These are phyloP conservation scores for Psilopsiagon aurifrons DNA, from an alignment of 2,113 vertebrate genomes.

Conservation along the genomic window DNA sequence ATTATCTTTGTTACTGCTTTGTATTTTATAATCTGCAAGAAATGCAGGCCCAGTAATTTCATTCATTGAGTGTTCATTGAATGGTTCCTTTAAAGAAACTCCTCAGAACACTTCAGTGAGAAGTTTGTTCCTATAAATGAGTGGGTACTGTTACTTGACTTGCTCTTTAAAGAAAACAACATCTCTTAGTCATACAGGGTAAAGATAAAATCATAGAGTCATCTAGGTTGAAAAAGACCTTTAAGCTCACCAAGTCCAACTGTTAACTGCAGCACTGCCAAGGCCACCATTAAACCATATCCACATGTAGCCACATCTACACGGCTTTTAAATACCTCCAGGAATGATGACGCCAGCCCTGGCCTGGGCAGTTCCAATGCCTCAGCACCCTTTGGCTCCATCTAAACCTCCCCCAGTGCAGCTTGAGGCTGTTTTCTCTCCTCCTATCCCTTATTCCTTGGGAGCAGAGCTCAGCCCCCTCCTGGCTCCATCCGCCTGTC, in stretches of 20 bases:
- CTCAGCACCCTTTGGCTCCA: background rate
- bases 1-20: background rate
- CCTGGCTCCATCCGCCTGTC: background rate
- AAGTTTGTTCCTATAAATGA: background rate
- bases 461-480: background rate
- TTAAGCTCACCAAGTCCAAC: accelerated
- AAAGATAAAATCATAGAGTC: accelerated
- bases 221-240: background rate
- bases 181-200: no score
- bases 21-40: background rate
- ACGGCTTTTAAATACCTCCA: accelerated
- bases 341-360: background rate
- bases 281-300: background rate
- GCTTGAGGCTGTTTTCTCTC: accelerated
- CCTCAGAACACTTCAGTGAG: background rate
- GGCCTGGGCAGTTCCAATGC: background rate
- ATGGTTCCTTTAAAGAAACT: background rate
- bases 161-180: background rate
- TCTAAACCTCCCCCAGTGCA: background rate
- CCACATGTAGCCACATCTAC: background rate
- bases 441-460: background rate
- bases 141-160: accelerated
- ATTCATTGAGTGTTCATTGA: background rate
- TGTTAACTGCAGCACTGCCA: accelerated
- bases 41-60: background rate